These are phyloP conservation scores for Morpho achilles DNA, from an alignment of 2,888 invertebrate species.

Conservation along the genomic window DNA sequence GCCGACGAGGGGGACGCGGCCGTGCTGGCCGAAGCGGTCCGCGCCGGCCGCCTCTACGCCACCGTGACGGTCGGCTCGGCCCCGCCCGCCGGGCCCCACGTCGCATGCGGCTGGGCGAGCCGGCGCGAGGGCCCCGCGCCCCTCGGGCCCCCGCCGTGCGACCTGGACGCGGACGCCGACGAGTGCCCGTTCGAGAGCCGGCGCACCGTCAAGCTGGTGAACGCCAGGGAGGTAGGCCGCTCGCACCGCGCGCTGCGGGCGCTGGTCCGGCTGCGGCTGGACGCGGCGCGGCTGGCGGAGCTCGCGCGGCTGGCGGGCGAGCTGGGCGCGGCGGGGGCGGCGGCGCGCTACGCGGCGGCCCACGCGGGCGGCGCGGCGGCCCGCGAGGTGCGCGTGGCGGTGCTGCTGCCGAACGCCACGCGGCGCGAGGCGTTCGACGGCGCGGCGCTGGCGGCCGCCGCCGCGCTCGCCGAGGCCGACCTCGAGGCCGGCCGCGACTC, in stretches of 20 bases:
- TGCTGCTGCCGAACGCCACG: slow-evolving; percentile 39
- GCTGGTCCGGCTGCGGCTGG: slow-evolving; percentile 42
- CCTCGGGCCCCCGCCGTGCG: slow-evolving; percentile 56
- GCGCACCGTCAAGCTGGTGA: slow-evolving; percentile 51
- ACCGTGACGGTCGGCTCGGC: slow-evolving; percentile 33
- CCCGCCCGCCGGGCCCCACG: slow-evolving; percentile 13
- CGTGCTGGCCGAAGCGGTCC: slow-evolving; percentile 36
- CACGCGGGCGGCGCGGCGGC: slow-evolving; percentile 33
- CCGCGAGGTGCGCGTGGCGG: slow-evolving; percentile 45
- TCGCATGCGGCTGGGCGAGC: slow-evolving; percentile 44
- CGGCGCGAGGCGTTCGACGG: slow-evolving; percentile 42
- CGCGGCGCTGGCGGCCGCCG: slow-evolving; percentile 42
- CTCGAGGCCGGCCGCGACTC: slow-evolving; percentile 20
- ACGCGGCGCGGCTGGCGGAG: slow-evolving; percentile 35
- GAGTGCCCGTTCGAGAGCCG: slow-evolving; percentile 58
- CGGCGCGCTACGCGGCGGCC: slow-evolving; percentile 34
- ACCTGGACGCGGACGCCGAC: slow-evolving; percentile 21
- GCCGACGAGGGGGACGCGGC: slow-evolving; percentile 42
- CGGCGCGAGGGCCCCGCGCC: slow-evolving; percentile 17
- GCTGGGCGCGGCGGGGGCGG: slow-evolving; percentile 35
- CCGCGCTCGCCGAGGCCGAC: slow-evolving; percentile 51
- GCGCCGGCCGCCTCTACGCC: slow-evolving; percentile 34
- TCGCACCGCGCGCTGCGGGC: slow-evolving; percentile 46
- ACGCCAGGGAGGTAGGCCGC: slow-evolving; percentile 45
- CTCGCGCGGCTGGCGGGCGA: slow-evolving; percentile 31